Percentiles rank a stretch among this genome's conserved stretches.
Conservation (phyloP, 2,888 invertebrate genomes). For the Drosophila barbarae region DNA sequence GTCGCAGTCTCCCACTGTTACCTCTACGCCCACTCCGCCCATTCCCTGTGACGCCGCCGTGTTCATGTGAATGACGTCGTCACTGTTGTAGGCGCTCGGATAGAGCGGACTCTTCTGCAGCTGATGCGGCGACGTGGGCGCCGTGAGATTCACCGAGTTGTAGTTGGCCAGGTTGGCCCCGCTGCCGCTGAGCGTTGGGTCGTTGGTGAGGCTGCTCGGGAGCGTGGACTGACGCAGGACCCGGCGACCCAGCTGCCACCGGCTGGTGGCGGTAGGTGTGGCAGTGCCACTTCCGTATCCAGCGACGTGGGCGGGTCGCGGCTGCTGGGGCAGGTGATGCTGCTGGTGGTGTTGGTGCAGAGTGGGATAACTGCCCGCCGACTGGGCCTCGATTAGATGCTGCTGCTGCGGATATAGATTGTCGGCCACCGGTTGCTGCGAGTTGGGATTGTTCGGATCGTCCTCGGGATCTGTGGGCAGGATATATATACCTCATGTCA, state of each 20-base stretch:
- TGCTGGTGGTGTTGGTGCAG: constrained; percentile 57
- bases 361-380: constrained; percentile 77
- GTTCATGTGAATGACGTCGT: constrained; percentile 74
- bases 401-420: constrained; percentile 81
- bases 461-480: constrained; percentile 75
- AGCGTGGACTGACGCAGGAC: constrained; percentile 79
- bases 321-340: constrained; percentile 50
- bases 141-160: constrained; percentile 76
- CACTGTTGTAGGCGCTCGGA: constrained; percentile 74
- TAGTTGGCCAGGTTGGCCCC: constrained; percentile 74
- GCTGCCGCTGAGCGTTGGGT: constrained; percentile 70
- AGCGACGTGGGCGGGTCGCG: constrained; percentile 57
- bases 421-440: constrained; percentile 78
- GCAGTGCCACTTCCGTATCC: constrained; percentile 72
- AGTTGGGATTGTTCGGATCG: constrained; percentile 75
- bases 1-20: constrained; percentile 63
- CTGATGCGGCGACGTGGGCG: constrained; percentile 78
- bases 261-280: constrained; percentile 71
- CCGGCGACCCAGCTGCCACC: constrained; percentile 75
- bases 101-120: constrained; percentile 76
- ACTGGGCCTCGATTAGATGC: constrained; percentile 82
- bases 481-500: no score
- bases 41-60: constrained; percentile 18
- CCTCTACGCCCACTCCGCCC: constrained; percentile 21
- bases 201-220: constrained; percentile 77